Base-by-base conservation (phyloP, 2,888 invertebrate species). In the Slavum lentiscoides region DNA sequence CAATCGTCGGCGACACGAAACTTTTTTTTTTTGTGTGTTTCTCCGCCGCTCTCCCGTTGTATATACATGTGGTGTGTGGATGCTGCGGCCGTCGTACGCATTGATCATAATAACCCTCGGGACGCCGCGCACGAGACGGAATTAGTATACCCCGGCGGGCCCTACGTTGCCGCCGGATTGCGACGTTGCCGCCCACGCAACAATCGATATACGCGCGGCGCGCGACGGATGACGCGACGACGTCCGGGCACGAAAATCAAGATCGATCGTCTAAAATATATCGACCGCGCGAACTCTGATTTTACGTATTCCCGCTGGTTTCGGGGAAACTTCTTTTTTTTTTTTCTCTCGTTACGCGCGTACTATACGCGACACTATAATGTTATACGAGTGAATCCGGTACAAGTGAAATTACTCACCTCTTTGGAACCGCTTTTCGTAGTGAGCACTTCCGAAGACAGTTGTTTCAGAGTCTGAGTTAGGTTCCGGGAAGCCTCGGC, bases 401-500 rank as follows among this genome's bases (percentile, higher is more conserved):
- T 43, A 4, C 4, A 30, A 30, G 9, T 13, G 23, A 61, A 61
- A 83, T 4, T 30, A 30, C 84, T 84, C 69, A 84, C 84, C 83
- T 84, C 84, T 74, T 84, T 82, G 15, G 84, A 82, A 81, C 84
- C 84, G 64, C 83, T 83, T 82, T 85, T 85, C 61, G 84, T 89
- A 83, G 93, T 94, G 85, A 94, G 90, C 82, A 95, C 95, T 87
- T 95, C 95, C 84, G 95, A 94, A 82, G 95, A 95, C 82, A 96
- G 89, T 87, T 94, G 94, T 86, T 94, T 93, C 82, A 97, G 88
- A 77, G 96, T 96, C 87, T 95, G 95, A 81, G 96, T 96, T 84
- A 97, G 89, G 87, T 95, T 96, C 85, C 95, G 91, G 37, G 95
- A 95, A 17, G 96, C 96, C 87, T 96, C 95, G 83, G 94, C 92